Base-by-base conservation (phyloP, 2,797 vertebrate genomes). In the Hypotaenidia philippensis region DNA sequence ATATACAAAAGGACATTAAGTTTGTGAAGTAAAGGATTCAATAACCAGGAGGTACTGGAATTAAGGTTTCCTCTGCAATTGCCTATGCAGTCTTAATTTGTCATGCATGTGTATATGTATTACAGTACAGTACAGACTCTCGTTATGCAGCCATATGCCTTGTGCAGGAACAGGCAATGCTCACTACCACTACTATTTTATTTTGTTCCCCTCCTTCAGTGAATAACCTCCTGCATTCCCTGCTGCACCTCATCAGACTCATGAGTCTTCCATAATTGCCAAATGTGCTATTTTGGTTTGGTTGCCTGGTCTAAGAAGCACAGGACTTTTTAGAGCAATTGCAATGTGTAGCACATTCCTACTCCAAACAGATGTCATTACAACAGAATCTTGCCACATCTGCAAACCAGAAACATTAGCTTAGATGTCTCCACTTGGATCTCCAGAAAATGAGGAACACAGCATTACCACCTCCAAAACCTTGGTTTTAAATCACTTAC, bases 331-430 rank as follows among this genome's bases (percentile, higher is more conserved):
- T 16, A 55, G 45, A 81, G 45, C 38, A 78, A 27, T 68, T 75
- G 25, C 57, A 81, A 29, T 15, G 61, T 52, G 57, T 1, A 92
- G 89, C 60, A 92, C 75, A 80, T 92, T 93, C 78, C 84, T 44
- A 72, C 72, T 68, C 79, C 36, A 64, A 95, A 47, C 83, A 93
- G 57, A 92, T 92, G 90, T 26, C 60, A 89, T 0, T 2, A 34
- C 49, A 77, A 12, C 17, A 68, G 64, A 87, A 64, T 32, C 53
- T 71, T 75, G 50, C 38, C 79, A 83, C 94, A 95, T 81, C 79
- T 96, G 93, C 68, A 83, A 55, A 78, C 25, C 89, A 96, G 95
- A 94, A 94, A 44, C 36, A 61, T 83, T 60, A 93, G 72, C 83
- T 93, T 75, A 83, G 49, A 59, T 63, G 82, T 69, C 61, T 93